phyloP scores from a whole-genome alignment of 2,888 invertebrate genomes.

The Thereva unica region DNA sequence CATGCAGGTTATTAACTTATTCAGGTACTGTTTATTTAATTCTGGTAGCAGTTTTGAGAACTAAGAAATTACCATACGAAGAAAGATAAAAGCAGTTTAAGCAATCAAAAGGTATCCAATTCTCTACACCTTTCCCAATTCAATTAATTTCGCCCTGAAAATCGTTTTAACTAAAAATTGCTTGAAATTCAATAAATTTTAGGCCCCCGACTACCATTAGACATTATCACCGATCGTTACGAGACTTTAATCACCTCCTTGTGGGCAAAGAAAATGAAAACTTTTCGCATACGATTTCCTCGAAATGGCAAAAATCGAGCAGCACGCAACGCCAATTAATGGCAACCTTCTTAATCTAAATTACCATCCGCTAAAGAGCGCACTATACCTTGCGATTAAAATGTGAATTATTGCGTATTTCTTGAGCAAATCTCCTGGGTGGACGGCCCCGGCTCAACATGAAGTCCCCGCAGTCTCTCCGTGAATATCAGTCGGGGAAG shows the following conservation, averaged over 20 bases:
- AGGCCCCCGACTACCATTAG: conserved; percentile 33
- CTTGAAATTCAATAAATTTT: conserved; percentile 28
- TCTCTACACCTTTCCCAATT: too few relatives aligned
- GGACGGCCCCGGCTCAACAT: conserved; percentile 35
- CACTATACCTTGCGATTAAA: conserved; percentile 41
- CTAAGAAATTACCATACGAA: too few relatives aligned
- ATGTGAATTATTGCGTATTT: conserved; percentile 42
- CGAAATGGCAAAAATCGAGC: conserved; percentile 33
- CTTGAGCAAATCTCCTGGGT: conserved; percentile 37
- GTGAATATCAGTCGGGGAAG: conserved; percentile 2
- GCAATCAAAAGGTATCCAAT: too few relatives aligned
- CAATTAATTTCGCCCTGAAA: too few relatives aligned
- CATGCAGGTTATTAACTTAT: too few relatives aligned
- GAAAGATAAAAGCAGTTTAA: too few relatives aligned
- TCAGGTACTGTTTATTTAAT: too few relatives aligned
- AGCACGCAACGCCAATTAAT: conserved; percentile 42
- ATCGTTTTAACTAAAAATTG: background rate
- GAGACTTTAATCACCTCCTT: conserved; percentile 37
- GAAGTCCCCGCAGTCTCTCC: conserved; percentile 30
- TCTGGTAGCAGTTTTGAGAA: too few relatives aligned
- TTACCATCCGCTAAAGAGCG: conserved; percentile 41
- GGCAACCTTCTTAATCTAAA: conserved; percentile 40
- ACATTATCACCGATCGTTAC: conserved; percentile 35
- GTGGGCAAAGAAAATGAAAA: conserved; percentile 22
- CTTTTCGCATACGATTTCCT: conserved; percentile 26